Evolutionary conservation across 1,140 invertebrate species (phyloP), one percentile per base, ranked within the genome.

Genomic region (Gryon sp.): DNA sequence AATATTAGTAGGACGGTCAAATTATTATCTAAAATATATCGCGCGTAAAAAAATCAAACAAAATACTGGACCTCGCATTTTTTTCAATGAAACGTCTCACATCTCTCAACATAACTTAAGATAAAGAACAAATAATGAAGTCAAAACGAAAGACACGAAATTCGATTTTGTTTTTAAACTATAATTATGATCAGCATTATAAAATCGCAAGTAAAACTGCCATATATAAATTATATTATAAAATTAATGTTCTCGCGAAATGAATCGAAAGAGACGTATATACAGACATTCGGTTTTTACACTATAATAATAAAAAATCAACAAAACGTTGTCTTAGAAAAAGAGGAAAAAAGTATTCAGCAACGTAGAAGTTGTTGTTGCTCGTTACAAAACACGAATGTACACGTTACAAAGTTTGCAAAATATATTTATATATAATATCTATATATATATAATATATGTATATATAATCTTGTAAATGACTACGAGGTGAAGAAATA

Each of bases 341-440:
- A 46, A 45, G 30, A 30, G 26, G 7, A 1, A 16, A 9, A 30
- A 34, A 12, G 8, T 22, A 19, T 14, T 62, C 12, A 62, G 32
- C 15, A 28, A 62, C 57, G 34, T 15, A 6, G 38, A 12, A 40
- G 0, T 50, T 16, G 14, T 45, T 32, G 16, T 40, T 14, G 41
- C 55, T 62, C 9, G 24, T 62, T 62, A 62, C 19, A 48, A 52
- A 62, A 62, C 14, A 52, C 16, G 46, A 53, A 53, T 65, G 26
- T 53, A 65, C 48, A 52, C 34, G 19, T 43, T 32, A 45, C n/a
- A 15, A 52, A 50, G 34, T 52, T 50, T 52, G 34, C 34, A 63
- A 63, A 63, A 50, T 63, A 68, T 48, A 52, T 30, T 16, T 68
- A 57, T 57, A 41, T 50, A 63, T 50, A 62, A 24, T 46, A 40